A percentile compares a stretch with the other conserved stretches of the same genome.
phyloP scores from a whole-genome alignment of 2,113 vertebrate species.

The Amazona guildingii region DNA sequence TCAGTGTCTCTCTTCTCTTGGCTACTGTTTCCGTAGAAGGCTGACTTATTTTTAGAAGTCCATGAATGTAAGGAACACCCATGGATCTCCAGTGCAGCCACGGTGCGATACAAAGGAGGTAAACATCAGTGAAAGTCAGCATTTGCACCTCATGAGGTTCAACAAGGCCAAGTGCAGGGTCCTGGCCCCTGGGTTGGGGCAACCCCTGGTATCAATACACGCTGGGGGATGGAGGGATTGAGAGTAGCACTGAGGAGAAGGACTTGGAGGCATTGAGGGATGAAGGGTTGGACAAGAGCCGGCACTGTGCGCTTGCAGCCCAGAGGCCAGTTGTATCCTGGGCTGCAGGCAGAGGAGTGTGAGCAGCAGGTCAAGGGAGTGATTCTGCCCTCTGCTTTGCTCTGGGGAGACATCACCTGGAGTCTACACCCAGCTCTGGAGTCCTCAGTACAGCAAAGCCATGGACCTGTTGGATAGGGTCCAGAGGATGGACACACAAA shows the following conservation, averaged over 20 bases:
- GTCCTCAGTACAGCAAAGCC: background rate
- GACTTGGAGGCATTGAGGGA: background rate
- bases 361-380: background rate
- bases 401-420: background rate
- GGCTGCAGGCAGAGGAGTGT: background rate
- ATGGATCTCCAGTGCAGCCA: background rate
- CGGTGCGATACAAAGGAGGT: background rate
- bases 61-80: background rate
- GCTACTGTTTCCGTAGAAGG: background rate
- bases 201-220: background rate
- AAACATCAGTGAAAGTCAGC: background rate
- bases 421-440: background rate
- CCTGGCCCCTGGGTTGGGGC: background rate
- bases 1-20: background rate
- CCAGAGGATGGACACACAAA: background rate
- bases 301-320: background rate
- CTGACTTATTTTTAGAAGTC: background rate
- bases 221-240: background rate
- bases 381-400: background rate
- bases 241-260: background rate
- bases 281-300: background rate
- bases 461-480: background rate
- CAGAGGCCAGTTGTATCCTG: background rate
- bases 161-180: background rate
- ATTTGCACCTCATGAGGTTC: background rate